phyloP scores from a whole-genome alignment of 2,113 vertebrate genomes.

The Collichthys lucidus region DNA sequence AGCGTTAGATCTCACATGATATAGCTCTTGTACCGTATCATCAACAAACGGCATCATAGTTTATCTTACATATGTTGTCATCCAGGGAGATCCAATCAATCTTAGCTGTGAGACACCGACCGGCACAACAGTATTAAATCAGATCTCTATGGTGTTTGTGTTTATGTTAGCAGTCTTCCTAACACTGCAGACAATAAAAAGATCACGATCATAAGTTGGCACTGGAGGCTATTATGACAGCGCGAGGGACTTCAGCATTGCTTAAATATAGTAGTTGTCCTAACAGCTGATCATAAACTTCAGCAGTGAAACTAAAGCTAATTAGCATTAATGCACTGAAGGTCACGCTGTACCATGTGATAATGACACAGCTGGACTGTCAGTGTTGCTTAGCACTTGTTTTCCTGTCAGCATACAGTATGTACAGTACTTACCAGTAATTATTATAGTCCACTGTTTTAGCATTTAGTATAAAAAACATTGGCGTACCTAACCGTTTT shows the following conservation, averaged over 20 bases:
- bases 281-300: background rate
- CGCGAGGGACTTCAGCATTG: background rate
- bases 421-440: background rate
- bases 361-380: background rate
- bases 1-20: background rate
- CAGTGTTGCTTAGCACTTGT: background rate
- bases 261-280: background rate
- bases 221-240: background rate
- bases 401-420: background rate
- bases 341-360: background rate
- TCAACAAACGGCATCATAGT: background rate
- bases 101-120: background rate
- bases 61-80: background rate
- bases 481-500: background rate
- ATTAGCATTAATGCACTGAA: background rate
- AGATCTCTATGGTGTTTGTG: background rate
- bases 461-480: background rate
- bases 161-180: no score
- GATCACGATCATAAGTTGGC: background rate
- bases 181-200: background rate
- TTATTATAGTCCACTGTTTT: background rate
- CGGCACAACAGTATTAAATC: slow-evolving; percentile 2
- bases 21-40: no score
- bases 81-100: background rate
- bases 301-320: background rate